Evolutionary conservation across 2,888 invertebrate species (phyloP).

Genomic region (Drosophila yooni): DNA sequence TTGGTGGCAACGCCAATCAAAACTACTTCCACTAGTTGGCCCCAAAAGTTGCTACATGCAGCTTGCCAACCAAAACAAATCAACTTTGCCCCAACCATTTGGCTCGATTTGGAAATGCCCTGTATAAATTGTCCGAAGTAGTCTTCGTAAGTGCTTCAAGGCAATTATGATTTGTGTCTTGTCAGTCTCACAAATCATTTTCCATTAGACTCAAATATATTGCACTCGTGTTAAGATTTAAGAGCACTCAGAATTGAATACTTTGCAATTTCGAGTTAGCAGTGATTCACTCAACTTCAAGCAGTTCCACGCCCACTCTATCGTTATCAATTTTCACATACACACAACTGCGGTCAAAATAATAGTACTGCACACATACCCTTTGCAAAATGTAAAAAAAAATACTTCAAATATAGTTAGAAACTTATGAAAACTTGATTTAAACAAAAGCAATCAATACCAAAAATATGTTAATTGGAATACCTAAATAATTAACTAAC

Average conservation of each 20-base stretch:
- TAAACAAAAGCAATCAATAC: neutral
- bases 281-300: neutral
- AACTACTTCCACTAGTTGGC: slow-evolving; percentile 1
- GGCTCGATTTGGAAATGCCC: neutral
- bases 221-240: neutral
- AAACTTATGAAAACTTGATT: neutral
- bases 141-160: neutral
- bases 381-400: neutral
- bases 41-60: slow-evolving; percentile 6
- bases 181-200: neutral
- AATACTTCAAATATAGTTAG: neutral
- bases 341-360: neutral
- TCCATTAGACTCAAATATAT: neutral
- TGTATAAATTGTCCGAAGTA: neutral
- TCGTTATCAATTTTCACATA: neutral
- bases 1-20: slow-evolving; percentile 37
- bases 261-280: neutral
- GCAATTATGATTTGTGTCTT: neutral
- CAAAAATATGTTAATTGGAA: neutral
- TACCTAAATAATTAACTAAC: neutral
- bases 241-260: neutral
- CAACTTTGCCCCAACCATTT: neutral
- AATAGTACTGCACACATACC: neutral
- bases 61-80: slow-evolving; percentile 1
- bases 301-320: neutral